These are phyloP conservation scores for Cynopterus sphinx DNA, from an alignment of 2,797 vertebrate species.

Conservation along the genomic window DNA sequence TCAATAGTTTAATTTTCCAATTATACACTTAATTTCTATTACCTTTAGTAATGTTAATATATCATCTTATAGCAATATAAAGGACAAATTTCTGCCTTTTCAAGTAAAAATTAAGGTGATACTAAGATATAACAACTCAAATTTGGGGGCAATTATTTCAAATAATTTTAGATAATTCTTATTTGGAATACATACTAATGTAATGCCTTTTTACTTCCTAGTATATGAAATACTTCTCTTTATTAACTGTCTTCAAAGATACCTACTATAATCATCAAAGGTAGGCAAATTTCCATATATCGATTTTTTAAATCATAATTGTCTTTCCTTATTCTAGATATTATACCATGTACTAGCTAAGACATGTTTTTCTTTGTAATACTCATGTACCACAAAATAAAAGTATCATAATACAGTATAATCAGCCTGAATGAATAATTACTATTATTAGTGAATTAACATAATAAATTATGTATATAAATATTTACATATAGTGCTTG, in stretches of 20 bases:
- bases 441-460: not conserved
- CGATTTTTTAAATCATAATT: not conserved
- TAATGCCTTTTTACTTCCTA: not conserved
- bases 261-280: not conserved
- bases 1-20: not conserved
- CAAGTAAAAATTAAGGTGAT: conserved; percentile 22
- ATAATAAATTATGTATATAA: not conserved
- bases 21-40: conserved; percentile 2
- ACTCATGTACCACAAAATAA: not conserved
- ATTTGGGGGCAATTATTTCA: not conserved
- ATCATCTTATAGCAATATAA: not conserved
- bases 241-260: not conserved
- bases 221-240: not conserved
- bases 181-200: not conserved
- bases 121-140: not conserved
- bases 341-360: not conserved
- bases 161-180: conserved; percentile 7
- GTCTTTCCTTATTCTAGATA: not conserved
- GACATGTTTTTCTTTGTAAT: not conserved
- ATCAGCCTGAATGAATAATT: not conserved
- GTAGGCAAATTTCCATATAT: not conserved
- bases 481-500: not conserved
- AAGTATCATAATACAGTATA: not conserved
- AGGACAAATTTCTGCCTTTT: not conserved
- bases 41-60: conserved; percentile 2